A percentile compares a stretch with the other conserved stretches of the same genome.
These are phyloP conservation scores for Paedocypris sp. DNA, from an alignment of 2,113 vertebrate species.

Conservation along the genomic window DNA sequence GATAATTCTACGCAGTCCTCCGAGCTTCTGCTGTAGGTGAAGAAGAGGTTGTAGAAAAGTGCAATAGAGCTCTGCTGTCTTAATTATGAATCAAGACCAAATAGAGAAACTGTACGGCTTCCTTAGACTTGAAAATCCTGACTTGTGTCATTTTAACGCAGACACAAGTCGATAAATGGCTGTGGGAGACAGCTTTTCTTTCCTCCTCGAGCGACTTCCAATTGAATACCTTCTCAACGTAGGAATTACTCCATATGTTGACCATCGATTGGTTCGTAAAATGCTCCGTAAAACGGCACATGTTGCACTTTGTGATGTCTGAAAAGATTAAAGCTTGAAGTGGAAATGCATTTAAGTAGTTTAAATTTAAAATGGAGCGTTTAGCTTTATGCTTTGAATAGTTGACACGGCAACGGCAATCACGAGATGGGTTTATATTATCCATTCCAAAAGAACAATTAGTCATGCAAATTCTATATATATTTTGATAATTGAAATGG, in stretches of 20 bases:
- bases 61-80: constrained; percentile 2
- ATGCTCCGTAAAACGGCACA: not conserved
- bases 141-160: not conserved
- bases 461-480: not conserved
- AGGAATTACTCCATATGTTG: not conserved
- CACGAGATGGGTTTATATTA: not conserved
- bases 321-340: not conserved
- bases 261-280: not conserved
- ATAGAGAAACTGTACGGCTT: not conserved
- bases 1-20: not conserved
- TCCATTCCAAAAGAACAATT: not conserved
- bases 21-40: not conserved
- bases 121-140: not conserved
- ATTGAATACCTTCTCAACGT: too few relatives aligned
- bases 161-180: not conserved
- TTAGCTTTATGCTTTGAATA: not conserved
- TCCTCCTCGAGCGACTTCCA: too few relatives aligned
- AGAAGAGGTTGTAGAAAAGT: not conserved
- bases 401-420: constrained; percentile 1
- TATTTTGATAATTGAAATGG: constrained; percentile 21
- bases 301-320: constrained; percentile 2
- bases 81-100: not conserved
- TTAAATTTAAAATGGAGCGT: not conserved
- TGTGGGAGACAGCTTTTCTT: too few relatives aligned
- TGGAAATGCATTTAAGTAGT: not conserved